These are phyloP conservation scores for Plumapathes pennacea DNA, from an alignment of 92 coral and sea anemone species.

Conservation along the genomic window DNA sequence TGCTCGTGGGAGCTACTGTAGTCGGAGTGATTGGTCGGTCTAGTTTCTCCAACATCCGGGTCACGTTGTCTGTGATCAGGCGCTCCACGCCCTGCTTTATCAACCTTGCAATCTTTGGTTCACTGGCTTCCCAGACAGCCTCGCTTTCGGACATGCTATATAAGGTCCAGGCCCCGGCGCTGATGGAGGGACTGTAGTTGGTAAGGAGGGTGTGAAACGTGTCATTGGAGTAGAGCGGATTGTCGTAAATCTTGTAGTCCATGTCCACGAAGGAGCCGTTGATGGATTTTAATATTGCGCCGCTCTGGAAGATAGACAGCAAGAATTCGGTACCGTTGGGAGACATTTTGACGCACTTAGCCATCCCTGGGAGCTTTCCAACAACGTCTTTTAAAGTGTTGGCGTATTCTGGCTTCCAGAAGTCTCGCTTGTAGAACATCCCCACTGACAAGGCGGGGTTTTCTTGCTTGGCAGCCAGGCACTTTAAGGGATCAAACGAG, in stretches of 20 bases:
- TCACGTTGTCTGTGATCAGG: constrained; percentile 76
- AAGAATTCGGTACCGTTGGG: constrained; percentile 66
- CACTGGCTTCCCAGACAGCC: constrained; percentile 30
- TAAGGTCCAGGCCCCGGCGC: constrained; percentile 88
- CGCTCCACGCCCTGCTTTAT: constrained; percentile 67
- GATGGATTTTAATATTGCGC: constrained; percentile 61
- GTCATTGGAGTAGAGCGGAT: constrained; percentile 57
- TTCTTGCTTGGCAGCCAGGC: constrained; percentile 57
- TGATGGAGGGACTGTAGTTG: constrained; percentile 65
- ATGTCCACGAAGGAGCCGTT: constrained; percentile 76
- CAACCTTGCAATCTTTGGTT: constrained; percentile 57
- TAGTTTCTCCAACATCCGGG: constrained; percentile 64
- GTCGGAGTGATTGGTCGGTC: constrained; percentile 13
- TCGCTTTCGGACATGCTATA: constrained; percentile 53
- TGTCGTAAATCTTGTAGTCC: constrained; percentile 77
- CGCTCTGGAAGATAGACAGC: constrained; percentile 49
- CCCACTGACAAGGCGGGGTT: constrained; percentile 63
- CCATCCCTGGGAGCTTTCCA: constrained; percentile 58
- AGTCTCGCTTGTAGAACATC: constrained; percentile 38
- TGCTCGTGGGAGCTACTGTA: background rate
- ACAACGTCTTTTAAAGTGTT: constrained; percentile 11
- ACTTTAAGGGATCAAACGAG: constrained; percentile 87
- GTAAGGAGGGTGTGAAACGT: constrained; percentile 67
- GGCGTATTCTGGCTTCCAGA: constrained; percentile 48
- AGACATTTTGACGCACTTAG: constrained; percentile 35